Conservation (phyloP, 2,797 vertebrate species). For the Peromyscus attwateri region DNA sequence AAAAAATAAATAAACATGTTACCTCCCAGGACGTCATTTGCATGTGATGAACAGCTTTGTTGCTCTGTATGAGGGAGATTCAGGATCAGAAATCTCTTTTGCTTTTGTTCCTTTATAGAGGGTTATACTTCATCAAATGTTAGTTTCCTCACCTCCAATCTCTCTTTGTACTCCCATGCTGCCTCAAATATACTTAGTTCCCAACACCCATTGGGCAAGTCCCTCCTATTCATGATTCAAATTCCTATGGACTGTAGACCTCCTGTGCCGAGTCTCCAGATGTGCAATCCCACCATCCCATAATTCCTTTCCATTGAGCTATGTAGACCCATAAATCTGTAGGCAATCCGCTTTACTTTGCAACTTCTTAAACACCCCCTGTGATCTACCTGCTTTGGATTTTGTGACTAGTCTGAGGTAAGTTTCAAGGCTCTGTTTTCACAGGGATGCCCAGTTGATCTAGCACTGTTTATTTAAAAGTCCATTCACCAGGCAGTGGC, state of each 20-base stretch:
- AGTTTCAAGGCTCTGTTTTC: neutral
- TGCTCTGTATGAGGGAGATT: neutral
- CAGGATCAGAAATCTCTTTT: neutral
- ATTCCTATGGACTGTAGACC: neutral
- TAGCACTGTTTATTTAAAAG: neutral
- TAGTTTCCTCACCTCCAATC: neutral
- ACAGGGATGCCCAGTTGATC: neutral
- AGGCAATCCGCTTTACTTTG: neutral
- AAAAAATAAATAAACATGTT: slow-evolving; percentile 52
- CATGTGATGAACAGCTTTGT: neutral
- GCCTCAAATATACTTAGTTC: neutral
- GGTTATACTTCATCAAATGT: neutral
- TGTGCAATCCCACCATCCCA: neutral
- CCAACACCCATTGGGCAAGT: neutral
- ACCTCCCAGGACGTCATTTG: neutral
- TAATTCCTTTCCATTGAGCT: neutral
- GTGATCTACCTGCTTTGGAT: neutral
- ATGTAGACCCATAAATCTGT: neutral
- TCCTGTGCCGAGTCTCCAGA: neutral
- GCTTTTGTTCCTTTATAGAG: neutral
- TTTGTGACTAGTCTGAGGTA: neutral
- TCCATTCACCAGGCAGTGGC: neutral
- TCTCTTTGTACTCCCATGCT: neutral
- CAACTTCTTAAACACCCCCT: neutral
- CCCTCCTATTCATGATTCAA: neutral